These are phyloP conservation scores for Lagenorhynchus albirostris DNA, from an alignment of 2,113 vertebrate genomes.

Conservation along the genomic window DNA sequence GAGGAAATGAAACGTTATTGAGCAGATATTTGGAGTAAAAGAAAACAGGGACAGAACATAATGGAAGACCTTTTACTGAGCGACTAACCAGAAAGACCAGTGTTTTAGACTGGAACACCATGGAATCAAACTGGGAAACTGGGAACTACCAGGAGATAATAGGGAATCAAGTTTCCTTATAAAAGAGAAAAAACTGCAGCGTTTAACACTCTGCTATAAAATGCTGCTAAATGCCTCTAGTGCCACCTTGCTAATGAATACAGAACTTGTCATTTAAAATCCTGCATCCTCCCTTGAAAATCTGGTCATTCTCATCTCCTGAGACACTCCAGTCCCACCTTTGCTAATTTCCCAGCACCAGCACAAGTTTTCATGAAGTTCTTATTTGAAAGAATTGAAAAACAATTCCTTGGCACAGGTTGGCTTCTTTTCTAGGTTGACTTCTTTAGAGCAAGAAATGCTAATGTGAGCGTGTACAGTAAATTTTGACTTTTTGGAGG, in stretches of 20 bases:
- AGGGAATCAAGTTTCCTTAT: neutral
- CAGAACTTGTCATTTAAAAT: neutral
- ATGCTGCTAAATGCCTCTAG: neutral
- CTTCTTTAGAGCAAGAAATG: neutral
- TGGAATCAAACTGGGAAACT: neutral
- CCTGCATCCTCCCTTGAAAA: neutral
- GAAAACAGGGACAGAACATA: neutral
- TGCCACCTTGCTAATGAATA: neutral
- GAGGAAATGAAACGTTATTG: neutral
- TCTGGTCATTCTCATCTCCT: neutral
- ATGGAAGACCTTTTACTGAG: neutral
- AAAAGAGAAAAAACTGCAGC: neutral
- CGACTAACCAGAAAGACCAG: neutral
- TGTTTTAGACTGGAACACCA: neutral
- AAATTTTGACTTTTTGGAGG: neutral
- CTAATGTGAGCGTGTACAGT: neutral
- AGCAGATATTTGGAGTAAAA: neutral
- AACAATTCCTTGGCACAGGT: neutral
- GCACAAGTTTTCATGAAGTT: neutral
- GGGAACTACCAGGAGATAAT: neutral
- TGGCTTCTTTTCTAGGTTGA: neutral
- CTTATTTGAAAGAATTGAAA: neutral
- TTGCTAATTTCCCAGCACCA: neutral
- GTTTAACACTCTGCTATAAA: neutral
- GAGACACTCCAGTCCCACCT: neutral